These are phyloP conservation scores for Kryphioiulus occultus DNA, from an alignment of 2,888 invertebrate genomes.

Conservation along the genomic window DNA sequence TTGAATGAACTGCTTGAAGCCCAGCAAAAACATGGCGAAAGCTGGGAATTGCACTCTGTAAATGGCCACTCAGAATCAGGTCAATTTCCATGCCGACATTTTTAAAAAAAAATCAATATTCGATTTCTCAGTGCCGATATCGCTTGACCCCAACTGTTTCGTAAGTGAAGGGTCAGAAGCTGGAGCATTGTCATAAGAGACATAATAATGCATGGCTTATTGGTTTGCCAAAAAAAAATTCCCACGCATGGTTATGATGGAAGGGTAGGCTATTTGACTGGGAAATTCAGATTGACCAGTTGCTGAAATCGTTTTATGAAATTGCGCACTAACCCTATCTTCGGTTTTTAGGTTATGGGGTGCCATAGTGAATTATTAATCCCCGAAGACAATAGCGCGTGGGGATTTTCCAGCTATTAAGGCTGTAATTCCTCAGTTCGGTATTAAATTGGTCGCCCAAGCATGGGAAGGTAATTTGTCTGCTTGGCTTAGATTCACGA, in stretches of 20 bases:
- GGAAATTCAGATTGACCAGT: background rate
- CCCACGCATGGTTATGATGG: background rate
- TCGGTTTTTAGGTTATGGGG: conserved; percentile 37
- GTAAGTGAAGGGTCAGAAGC: conserved; percentile 21
- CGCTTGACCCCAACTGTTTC: background rate
- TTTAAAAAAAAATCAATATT: background rate
- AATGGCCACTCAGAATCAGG: background rate
- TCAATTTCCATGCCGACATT: background rate
- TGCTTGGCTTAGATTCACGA: background rate
- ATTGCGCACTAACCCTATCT: background rate
- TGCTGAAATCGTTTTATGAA: background rate
- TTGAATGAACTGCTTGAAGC: background rate
- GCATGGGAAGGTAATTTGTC: background rate
- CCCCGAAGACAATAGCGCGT: background rate
- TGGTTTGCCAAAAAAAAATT: conserved; percentile 6
- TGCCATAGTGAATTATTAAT: conserved; percentile 24
- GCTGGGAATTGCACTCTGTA: background rate
- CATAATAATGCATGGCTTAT: background rate
- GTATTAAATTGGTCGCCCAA: background rate
- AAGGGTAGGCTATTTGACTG: background rate
- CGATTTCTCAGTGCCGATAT: background rate
- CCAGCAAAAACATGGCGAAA: background rate
- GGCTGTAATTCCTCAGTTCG: background rate
- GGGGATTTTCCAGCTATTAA: conserved; percentile 21
- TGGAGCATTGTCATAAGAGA: background rate